phyloP scores from a whole-genome alignment of 2,888 invertebrate species.

The Caradrina kadenii region DNA sequence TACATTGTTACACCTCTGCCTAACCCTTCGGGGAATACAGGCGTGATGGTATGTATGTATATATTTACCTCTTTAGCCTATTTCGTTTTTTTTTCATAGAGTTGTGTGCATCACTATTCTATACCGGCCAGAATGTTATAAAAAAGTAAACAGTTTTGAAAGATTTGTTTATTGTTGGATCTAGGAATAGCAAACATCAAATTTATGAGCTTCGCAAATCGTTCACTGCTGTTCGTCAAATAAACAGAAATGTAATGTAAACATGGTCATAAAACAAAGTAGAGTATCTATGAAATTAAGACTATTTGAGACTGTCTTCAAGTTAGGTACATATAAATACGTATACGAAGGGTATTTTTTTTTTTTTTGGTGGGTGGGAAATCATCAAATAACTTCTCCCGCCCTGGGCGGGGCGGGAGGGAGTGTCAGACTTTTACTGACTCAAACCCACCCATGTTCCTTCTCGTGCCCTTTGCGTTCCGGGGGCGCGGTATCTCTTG shows the following conservation, averaged over 20 bases:
- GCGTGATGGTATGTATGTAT: too few species aligned
- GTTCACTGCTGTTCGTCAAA: slow-evolving; percentile 23
- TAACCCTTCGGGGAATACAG: too few species aligned
- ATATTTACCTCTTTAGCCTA: too few species aligned
- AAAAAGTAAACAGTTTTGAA: slow-evolving; percentile 28
- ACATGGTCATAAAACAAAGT: neutral
- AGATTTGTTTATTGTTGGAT: slow-evolving; percentile 36
- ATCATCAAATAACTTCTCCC: too few species aligned
- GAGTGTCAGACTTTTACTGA: too few species aligned
- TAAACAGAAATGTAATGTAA: slow-evolving; percentile 4
- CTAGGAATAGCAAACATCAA: slow-evolving; percentile 46
- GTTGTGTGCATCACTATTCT: neutral
- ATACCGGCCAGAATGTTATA: slow-evolving; percentile 15
- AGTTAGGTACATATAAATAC: neutral
- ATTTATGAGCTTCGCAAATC: slow-evolving; percentile 38
- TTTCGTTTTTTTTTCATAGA: neutral
- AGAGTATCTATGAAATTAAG: neutral
- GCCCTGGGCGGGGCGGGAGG: too few species aligned
- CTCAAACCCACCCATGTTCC: too few species aligned
- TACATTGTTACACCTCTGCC: too few species aligned
- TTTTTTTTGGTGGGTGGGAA: too few species aligned
- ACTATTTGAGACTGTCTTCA: neutral
- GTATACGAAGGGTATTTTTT: too few species aligned
- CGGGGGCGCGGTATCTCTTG: too few species aligned
- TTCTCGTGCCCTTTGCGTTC: too few species aligned